Conservation (phyloP, 2,888 invertebrate species). For the Hemaris fuciformis region DNA sequence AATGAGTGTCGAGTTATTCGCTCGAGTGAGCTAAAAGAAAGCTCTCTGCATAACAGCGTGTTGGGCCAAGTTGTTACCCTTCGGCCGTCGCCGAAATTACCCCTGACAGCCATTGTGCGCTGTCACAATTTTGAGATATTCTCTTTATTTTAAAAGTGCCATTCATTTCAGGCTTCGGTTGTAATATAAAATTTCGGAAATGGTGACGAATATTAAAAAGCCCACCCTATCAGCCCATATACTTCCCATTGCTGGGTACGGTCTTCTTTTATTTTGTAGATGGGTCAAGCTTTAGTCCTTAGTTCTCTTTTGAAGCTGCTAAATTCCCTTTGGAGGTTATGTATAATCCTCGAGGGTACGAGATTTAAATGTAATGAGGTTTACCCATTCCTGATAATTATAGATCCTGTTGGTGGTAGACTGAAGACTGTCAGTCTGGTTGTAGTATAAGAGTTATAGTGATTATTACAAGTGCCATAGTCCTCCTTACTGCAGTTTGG, state of each 20-base stretch:
- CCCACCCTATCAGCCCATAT: too few relatives aligned
- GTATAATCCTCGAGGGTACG: too few relatives aligned
- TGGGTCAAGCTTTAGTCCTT: not conserved
- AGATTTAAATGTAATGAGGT: too few relatives aligned
- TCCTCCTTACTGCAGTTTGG: not conserved
- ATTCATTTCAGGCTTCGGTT: not conserved
- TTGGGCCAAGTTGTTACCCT: not conserved
- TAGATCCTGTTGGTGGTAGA: too few relatives aligned
- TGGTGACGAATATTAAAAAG: not conserved
- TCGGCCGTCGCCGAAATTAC: not conserved
- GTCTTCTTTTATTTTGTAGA: not conserved
- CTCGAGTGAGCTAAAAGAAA: constrained; percentile 2
- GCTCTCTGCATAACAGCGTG: not conserved
- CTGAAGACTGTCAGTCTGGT: too few relatives aligned
- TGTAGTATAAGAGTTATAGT: too few relatives aligned
- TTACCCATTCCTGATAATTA: too few relatives aligned
- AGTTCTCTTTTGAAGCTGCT: too few relatives aligned
- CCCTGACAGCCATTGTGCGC: constrained; percentile 1
- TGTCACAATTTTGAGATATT: not conserved
- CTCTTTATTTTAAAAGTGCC: not conserved
- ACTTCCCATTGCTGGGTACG: too few relatives aligned
- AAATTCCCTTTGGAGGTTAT: too few relatives aligned
- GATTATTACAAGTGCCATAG: too few relatives aligned
- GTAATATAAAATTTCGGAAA: not conserved
- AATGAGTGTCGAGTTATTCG: constrained; percentile 9